Conservation (phyloP, 2,113 vertebrate genomes). For the Gymnogyps californianus region DNA sequence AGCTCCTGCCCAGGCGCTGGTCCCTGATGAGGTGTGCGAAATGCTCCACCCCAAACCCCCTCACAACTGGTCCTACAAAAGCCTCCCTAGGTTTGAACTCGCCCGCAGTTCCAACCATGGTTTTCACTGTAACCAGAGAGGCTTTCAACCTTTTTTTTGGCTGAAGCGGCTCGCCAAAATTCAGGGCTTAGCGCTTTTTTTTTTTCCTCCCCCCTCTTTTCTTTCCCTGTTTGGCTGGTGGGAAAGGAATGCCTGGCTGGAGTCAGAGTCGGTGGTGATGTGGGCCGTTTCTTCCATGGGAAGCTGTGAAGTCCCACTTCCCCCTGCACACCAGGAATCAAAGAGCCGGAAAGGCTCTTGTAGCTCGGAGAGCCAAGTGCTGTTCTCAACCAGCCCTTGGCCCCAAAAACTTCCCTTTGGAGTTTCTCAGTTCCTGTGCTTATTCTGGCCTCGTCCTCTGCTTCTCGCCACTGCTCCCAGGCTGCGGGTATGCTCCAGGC, state of each 20-base stretch:
- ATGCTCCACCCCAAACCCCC: neutral
- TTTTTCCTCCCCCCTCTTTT: neutral
- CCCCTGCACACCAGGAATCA: neutral
- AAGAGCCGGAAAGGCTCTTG: conserved; percentile 15
- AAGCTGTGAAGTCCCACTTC: neutral
- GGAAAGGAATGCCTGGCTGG: neutral
- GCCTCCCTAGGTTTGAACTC: neutral
- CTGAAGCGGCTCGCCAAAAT: neutral
- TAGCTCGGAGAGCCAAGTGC: neutral
- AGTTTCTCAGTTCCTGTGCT: conserved; percentile 35
- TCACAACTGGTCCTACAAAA: neutral
- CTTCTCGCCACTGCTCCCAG: neutral
- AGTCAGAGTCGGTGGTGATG: neutral
- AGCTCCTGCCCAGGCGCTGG: neutral
- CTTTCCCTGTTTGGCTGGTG: neutral
- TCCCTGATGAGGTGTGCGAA: neutral
- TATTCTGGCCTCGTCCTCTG: conserved; percentile 1
- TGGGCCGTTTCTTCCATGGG: neutral
- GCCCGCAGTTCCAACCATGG: neutral
- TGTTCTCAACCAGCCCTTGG: neutral
- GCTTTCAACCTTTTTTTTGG: neutral
- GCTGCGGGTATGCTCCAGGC: neutral
- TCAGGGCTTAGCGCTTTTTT: neutral
- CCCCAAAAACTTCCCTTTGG: neutral
- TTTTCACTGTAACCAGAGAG: conserved; percentile 26